Conservation (phyloP, 2,888 invertebrate species). For the Scaptomyza flava region DNA sequence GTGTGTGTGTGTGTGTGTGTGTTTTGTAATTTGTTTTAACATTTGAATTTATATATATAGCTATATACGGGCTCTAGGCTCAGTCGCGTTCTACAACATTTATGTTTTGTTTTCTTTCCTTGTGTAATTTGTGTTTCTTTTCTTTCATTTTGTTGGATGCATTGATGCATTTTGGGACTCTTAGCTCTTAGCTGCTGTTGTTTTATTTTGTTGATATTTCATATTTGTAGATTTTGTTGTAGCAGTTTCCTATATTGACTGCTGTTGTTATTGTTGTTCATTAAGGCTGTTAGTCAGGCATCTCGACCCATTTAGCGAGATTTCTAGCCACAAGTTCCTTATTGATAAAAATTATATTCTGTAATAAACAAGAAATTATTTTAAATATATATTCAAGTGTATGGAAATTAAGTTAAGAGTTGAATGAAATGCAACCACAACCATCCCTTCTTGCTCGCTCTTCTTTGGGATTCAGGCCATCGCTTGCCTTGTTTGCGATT, state of each 20-base stretch:
- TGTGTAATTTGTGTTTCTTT: conserved; percentile 15
- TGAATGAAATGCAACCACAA: no score
- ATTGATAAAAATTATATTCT: conserved; percentile 93
- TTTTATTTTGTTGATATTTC: conserved; percentile 3
- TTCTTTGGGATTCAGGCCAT: no score
- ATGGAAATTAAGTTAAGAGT: no score
- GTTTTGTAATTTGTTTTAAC: conserved; percentile 10
- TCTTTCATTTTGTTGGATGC: conserved; percentile 4
- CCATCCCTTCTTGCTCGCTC: no score
- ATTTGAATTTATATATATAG: conserved; percentile 29
- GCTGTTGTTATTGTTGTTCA: conserved; percentile 41
- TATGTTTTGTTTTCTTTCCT: conserved; percentile 15
- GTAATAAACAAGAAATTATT: conserved; percentile 74
- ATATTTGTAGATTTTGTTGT: conserved; percentile 4
- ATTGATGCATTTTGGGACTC: conserved; percentile 22
- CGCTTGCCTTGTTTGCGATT: neutral
- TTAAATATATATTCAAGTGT: no score
- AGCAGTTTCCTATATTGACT: conserved; percentile 14
- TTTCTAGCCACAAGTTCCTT: conserved; percentile 94
- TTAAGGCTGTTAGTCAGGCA: conserved; percentile 77
- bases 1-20: conserved; percentile 1
- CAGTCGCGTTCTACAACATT: conserved; percentile 57
- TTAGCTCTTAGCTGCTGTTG: conserved; percentile 19
- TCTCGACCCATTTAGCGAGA: conserved; percentile 90
- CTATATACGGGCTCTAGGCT: conserved; percentile 44